Evolutionary conservation across 2,888 invertebrate genomes (phyloP).

Genomic region (Noctua comes): DNA sequence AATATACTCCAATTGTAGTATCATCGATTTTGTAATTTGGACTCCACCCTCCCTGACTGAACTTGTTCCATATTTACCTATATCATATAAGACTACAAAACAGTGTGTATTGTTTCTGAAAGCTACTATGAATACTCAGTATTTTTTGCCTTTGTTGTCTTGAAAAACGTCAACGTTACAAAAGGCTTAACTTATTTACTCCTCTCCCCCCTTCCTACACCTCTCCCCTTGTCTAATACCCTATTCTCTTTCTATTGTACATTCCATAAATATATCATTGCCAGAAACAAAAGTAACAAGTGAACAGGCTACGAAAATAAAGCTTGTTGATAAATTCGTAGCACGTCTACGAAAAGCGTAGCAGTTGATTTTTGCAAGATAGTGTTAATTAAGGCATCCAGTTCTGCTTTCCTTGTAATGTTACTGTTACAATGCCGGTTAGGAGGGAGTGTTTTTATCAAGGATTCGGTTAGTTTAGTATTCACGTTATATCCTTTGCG

Average conservation of each 20-base stretch:
- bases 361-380: constrained; percentile 62
- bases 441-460: constrained; percentile 7
- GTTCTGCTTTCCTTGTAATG: constrained; percentile 41
- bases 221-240: constrained; percentile 19
- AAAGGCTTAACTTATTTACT: constrained; percentile 32
- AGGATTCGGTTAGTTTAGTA: background rate
- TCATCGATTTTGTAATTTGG: constrained; percentile 61
- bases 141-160: constrained; percentile 38
- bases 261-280: constrained; percentile 47
- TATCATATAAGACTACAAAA: constrained; percentile 24
- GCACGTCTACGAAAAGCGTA: constrained; percentile 67
- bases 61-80: constrained; percentile 22
- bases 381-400: constrained; percentile 52
- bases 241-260: constrained; percentile 30
- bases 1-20: constrained; percentile 26
- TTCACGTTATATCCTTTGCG: background rate
- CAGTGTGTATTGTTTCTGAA: constrained; percentile 34
- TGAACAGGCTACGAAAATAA: constrained; percentile 49
- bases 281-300: constrained; percentile 37
- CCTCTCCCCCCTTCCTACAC: background rate
- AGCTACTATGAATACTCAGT: constrained; percentile 20
- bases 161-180: constrained; percentile 35
- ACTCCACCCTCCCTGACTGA: constrained; percentile 19
- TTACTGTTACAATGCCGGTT: constrained; percentile 24
- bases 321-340: constrained; percentile 58